phyloP scores from a whole-genome alignment of 2,888 invertebrate species.

The Hofmannophila pseudospretella region DNA sequence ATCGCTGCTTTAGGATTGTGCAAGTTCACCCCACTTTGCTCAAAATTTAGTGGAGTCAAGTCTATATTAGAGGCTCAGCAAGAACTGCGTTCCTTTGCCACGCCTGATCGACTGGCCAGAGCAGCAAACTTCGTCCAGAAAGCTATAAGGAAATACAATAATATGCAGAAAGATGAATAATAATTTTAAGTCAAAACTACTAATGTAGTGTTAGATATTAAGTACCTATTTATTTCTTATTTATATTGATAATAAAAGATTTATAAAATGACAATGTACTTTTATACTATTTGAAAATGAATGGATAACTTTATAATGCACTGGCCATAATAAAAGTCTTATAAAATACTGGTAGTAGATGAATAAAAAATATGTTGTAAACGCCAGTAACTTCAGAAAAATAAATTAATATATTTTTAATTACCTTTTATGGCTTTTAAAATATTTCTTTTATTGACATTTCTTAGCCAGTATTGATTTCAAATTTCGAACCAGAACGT shows the following conservation, averaged over 20 bases:
- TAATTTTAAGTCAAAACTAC: background rate
- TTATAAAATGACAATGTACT: background rate
- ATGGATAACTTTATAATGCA: no score
- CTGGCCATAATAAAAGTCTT: no score
- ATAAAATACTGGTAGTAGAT: no score
- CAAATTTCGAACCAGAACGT: no score
- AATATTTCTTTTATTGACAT: no score
- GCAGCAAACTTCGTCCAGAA: constrained; percentile 69
- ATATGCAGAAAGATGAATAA: constrained; percentile 14
- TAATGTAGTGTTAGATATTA: background rate
- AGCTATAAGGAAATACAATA: constrained; percentile 70
- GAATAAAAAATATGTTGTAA: no score
- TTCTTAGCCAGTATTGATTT: no score
- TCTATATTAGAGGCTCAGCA: constrained; percentile 24
- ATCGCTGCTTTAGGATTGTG: constrained; percentile 69
- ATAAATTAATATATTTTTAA: no score
- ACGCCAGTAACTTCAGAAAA: no score
- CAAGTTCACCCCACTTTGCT: constrained; percentile 74
- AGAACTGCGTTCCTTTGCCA: constrained; percentile 64
- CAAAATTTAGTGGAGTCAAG: constrained; percentile 55
- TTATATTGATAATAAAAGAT: background rate
- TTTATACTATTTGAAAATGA: no score
- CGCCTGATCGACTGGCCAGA: constrained; percentile 68
- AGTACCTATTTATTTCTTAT: constrained; percentile 8
- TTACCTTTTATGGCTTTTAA: no score